Evolutionary conservation across 23 tunicate species (phyloP).

Genomic region (Ciona savignyi): DNA sequence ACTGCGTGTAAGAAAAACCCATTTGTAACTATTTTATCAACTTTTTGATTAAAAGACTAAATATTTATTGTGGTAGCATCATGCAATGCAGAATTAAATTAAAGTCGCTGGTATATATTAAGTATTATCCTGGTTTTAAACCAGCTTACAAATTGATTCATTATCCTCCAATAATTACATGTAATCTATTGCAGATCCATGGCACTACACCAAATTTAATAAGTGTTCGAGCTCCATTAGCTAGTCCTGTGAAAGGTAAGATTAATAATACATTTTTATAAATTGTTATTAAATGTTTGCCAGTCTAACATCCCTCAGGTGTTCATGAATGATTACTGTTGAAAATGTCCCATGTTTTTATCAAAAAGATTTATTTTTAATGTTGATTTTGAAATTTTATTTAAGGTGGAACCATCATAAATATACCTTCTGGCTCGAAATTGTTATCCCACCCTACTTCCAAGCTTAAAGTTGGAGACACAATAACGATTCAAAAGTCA

Average conservation of each 20-base stretch:
- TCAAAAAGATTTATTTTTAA: no score
- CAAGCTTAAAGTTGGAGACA: slow-evolving; percentile 85
- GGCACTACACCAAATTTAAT: slow-evolving; percentile 12
- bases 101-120: no score
- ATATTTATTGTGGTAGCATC: no score
- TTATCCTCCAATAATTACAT: no score
- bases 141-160: no score
- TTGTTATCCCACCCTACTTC: slow-evolving; percentile 8
- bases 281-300: neutral
- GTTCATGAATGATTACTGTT: neutral
- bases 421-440: slow-evolving; percentile 16
- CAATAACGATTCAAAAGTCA: slow-evolving; percentile 60
- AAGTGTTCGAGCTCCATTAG: slow-evolving; percentile 17
- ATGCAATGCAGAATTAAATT: no score
- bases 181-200: slow-evolving; percentile 12
- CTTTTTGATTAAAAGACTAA: no score
- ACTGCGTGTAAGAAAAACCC: no score
- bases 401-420: slow-evolving; percentile 14
- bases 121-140: no score
- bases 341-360: no score
- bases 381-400: no score
- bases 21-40: no score
- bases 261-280: neutral
- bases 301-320: neutral
- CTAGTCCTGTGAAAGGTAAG: slow-evolving; percentile 48